These are phyloP conservation scores for Physella acuta DNA, from an alignment of 1,140 invertebrate genomes.

Conservation along the genomic window DNA sequence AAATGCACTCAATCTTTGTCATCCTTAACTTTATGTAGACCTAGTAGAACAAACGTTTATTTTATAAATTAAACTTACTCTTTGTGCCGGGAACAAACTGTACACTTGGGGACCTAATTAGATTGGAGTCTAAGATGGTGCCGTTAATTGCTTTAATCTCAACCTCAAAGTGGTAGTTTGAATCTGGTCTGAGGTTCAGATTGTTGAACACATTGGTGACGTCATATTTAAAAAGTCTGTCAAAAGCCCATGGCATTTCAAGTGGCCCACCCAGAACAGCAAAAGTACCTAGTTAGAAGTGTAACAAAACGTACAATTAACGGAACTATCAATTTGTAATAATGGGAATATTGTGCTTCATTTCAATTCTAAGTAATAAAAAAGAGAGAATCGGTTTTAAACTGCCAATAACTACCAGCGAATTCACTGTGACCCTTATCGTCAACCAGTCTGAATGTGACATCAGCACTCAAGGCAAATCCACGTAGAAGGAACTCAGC, in stretches of 20 bases:
- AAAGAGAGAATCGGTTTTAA: not conserved
- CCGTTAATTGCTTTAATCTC: conserved; percentile 26
- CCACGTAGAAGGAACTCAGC: conserved; percentile 26
- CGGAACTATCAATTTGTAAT: not conserved
- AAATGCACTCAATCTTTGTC: not conserved
- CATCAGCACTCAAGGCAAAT: conserved; percentile 26
- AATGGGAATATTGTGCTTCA: not conserved
- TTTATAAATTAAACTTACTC: no score
- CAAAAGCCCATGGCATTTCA: conserved; percentile 35
- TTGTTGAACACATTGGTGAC: conserved; percentile 27
- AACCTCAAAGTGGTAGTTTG: conserved; percentile 21
- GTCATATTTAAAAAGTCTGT: conserved; percentile 34
- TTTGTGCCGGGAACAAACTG: conserved; percentile 23
- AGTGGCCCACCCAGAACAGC: conserved; percentile 29
- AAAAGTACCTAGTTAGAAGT: conserved; percentile 21
- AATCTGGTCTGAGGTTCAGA: conserved; percentile 24
- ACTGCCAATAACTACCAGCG: conserved; percentile 17
- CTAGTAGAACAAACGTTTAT: no score
- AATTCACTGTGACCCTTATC: conserved; percentile 24
- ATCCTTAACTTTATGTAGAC: not conserved
- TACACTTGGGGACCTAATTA: conserved; percentile 23
- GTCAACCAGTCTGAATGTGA: conserved; percentile 28
- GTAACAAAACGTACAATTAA: not conserved
- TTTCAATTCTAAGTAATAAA: not conserved
- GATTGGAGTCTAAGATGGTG: conserved; percentile 1